These are phyloP conservation scores for Halcyon badia DNA, from an alignment of 2,797 vertebrate species.

Conservation along the genomic window DNA sequence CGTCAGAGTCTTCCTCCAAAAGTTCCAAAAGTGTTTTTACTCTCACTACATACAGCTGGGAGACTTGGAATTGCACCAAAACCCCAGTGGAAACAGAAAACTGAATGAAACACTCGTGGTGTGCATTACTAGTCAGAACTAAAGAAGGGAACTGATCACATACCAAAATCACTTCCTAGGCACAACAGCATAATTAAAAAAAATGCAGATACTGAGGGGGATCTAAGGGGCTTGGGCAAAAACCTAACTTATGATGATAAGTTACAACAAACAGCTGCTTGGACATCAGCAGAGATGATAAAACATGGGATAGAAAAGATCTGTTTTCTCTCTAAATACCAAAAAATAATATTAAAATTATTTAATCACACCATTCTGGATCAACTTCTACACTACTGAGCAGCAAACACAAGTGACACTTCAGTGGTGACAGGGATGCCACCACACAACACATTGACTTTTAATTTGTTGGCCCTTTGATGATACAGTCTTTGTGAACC, in stretches of 20 bases:
- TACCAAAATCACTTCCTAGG: neutral
- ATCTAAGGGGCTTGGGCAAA: neutral
- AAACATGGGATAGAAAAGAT: neutral
- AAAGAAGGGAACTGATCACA: neutral
- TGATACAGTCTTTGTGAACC: neutral
- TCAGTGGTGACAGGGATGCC: neutral
- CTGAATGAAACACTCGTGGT: constrained; percentile 26
- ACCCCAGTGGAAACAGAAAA: constrained; percentile 9
- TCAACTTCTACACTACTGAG: neutral
- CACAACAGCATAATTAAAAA: neutral
- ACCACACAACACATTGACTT: neutral
- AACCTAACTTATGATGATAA: neutral
- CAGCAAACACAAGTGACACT: neutral
- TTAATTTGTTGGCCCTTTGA: neutral
- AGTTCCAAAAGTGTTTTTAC: constrained; percentile 34
- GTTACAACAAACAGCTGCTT: neutral
- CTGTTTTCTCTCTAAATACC: neutral
- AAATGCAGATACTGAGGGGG: neutral
- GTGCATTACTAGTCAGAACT: neutral
- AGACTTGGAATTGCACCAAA: constrained; percentile 50
- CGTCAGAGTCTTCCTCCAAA: neutral
- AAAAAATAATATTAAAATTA: neutral
- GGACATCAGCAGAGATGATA: neutral
- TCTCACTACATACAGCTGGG: constrained; percentile 32
- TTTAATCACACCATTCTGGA: neutral